These are phyloP conservation scores for Pocillopora damicornis DNA, from an alignment of 64 coral and sea anemone genomes.

Conservation along the genomic window DNA sequence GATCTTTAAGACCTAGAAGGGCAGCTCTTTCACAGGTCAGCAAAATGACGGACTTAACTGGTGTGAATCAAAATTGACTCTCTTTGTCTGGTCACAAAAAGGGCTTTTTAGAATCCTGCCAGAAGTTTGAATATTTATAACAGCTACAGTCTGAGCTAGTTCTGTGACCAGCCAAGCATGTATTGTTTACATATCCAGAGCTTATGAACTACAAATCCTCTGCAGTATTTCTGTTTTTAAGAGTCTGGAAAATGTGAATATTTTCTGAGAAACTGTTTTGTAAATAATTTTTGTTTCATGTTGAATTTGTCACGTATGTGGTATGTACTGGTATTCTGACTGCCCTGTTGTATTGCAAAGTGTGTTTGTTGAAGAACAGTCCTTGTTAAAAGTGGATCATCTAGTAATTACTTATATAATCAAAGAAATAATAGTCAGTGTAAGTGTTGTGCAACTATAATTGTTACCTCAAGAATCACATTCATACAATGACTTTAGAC, in stretches of 20 bases:
- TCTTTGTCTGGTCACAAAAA: constrained; percentile 29
- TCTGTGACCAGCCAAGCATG: constrained; percentile 43
- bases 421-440: neutral
- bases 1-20: neutral
- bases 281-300: neutral
- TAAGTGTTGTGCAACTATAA: neutral
- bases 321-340: constrained; percentile 12
- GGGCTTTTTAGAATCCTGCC: neutral
- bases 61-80: constrained; percentile 15
- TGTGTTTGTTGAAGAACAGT: constrained; percentile 18
- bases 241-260: neutral
- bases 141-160: neutral
- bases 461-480: neutral
- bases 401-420: constrained; percentile 23
- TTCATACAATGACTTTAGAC: neutral
- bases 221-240: neutral
- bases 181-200: constrained; percentile 22
- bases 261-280: neutral
- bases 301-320: neutral
- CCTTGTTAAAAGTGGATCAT: constrained; percentile 42
- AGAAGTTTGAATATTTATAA: constrained; percentile 51
- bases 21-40: neutral
- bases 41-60: neutral
- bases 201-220: neutral
- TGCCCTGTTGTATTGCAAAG: neutral